Base-by-base conservation (phyloP, 2,113 vertebrate species). In the Larimichthys crocea region DNA sequence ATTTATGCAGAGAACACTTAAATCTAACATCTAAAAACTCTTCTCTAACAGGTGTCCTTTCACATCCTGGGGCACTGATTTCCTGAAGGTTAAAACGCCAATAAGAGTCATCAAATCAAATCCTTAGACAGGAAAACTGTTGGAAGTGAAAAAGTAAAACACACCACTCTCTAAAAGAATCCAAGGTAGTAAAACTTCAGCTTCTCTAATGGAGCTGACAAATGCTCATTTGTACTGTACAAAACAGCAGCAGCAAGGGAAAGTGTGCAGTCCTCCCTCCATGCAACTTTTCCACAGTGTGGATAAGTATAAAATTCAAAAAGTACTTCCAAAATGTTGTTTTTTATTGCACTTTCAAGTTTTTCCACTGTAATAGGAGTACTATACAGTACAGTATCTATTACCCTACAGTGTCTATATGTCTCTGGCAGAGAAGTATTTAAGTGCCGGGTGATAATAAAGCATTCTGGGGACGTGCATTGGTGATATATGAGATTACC, bases 11-110 rank as follows among this genome's bases (percentile, higher is more conserved):
- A 46, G 22, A 61, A 55, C 66, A 70, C 62, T 84, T 72, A 74
- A 77, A 84, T 79, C 61, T 84, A 70, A 81, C 80, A 79, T 89
- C 79, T 75, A 84, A 78, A 53, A 80, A 80, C 42, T 40, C 31
- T 71, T n/a, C 3, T 46, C 17, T 29, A 61, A 79, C 71, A 76
- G 76, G 60, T 71, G 70, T 73, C 63, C 67, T 80, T 77, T 80
- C 49, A 69, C 22, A 62, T 84, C 40, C 53, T 31, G 10, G 29
- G 22, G 44, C 49, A 74, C 53, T 12, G 35, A 68, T 80, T 52
- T 79, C 75, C 59, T 74, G 31, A 80, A 74, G 60, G 69, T 75
- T 59, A 68, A 31, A 79, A 31, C 35, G 11, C 82, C 56, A 24
- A 5, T 60, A 66, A 35, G 15, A 83, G 44, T 62, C 76, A 66